Evolutionary conservation across 2,113 vertebrate genomes (phyloP).

Genomic region (Nanorana parkeri): DNA sequence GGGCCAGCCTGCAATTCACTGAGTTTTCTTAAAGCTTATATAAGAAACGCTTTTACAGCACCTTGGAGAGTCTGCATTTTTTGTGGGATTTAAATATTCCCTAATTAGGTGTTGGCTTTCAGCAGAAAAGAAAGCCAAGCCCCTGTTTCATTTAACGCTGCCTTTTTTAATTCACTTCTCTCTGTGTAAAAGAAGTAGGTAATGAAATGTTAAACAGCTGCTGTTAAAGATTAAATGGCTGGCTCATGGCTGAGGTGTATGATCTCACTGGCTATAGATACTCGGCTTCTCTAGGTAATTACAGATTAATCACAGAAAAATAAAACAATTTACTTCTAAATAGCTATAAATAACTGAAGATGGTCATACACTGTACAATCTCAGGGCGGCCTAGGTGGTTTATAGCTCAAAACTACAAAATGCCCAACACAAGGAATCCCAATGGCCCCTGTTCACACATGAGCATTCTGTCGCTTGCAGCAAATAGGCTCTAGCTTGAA

Average conservation of each 20-base stretch:
- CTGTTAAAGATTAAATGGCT: slow-evolving; percentile 62
- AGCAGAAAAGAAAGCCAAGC: slow-evolving; percentile 64
- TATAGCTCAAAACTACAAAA: too few relatives aligned
- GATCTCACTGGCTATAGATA: slow-evolving; percentile 23
- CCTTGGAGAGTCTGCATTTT: slow-evolving; percentile 64
- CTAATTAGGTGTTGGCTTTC: slow-evolving; percentile 74
- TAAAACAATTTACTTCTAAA: too few relatives aligned
- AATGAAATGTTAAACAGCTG: slow-evolving; percentile 69
- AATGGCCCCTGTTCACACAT: too few relatives aligned
- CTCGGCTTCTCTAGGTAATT: background rate
- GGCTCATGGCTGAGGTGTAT: slow-evolving; percentile 24
- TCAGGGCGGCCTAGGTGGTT: too few relatives aligned
- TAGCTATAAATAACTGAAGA: too few relatives aligned
- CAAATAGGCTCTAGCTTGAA: too few relatives aligned
- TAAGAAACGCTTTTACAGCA: slow-evolving; percentile 64
- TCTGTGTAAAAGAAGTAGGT: slow-evolving; percentile 72
- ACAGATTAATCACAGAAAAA: slow-evolving; percentile 1
- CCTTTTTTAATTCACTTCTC: slow-evolving; percentile 69
- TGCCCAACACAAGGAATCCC: too few relatives aligned
- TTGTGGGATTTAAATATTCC: slow-evolving; percentile 73
- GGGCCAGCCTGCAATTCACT: slow-evolving; percentile 62
- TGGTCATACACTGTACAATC: background rate
- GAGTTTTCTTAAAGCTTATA: slow-evolving; percentile 62
- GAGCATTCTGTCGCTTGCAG: too few relatives aligned
- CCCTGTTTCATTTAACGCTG: slow-evolving; percentile 70